These are phyloP conservation scores for Scolopax mira DNA, from an alignment of 2,113 vertebrate species.

Conservation along the genomic window DNA sequence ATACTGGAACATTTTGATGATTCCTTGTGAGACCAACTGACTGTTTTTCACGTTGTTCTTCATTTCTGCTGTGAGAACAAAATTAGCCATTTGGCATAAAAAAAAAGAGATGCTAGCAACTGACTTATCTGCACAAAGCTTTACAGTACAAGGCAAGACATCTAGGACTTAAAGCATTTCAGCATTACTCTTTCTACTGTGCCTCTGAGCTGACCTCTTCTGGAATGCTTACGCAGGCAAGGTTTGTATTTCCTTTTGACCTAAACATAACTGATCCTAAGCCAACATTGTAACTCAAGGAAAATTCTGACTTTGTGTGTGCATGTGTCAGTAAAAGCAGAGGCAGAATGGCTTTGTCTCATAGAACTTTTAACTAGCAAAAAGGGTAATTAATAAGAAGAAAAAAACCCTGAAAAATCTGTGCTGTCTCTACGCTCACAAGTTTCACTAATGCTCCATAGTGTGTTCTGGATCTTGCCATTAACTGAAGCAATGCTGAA, in stretches of 20 bases:
- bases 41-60: background rate
- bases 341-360: background rate
- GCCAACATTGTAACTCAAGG: background rate
- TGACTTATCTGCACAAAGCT: background rate
- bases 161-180: background rate
- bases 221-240: constrained; percentile 26
- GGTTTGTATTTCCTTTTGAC: constrained; percentile 41
- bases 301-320: background rate
- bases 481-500: background rate
- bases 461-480: background rate
- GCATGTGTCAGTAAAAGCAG: background rate
- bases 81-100: background rate
- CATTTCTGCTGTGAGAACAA: background rate
- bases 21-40: background rate
- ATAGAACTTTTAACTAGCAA: background rate
- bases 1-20: background rate
- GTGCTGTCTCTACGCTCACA: background rate
- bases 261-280: constrained; percentile 21
- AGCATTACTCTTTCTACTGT: background rate
- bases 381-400: background rate
- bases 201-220: constrained; percentile 28
- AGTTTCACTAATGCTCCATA: background rate
- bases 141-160: background rate
- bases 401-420: background rate
- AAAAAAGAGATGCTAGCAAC: background rate